A percentile compares a stretch with the other conserved stretches of the same genome.
phyloP scores from a whole-genome alignment of 2,888 invertebrate species.

The Galerucella nymphaeae region DNA sequence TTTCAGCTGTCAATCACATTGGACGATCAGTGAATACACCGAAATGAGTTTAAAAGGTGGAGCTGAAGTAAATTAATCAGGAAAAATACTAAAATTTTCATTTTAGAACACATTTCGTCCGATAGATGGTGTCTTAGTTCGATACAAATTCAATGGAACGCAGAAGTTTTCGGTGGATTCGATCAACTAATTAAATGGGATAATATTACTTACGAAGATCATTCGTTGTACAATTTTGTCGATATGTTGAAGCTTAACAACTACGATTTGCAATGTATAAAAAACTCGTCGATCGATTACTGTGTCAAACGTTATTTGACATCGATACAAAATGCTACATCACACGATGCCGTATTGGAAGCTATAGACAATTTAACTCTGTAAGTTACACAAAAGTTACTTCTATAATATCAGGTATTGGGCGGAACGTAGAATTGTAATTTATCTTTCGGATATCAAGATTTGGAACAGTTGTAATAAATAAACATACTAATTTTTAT shows the following conservation, averaged over 20 bases:
- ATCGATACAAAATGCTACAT: slow-evolving; percentile 73
- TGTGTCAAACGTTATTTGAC: slow-evolving; percentile 68
- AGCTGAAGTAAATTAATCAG: slow-evolving; percentile 7
- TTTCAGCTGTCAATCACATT: slow-evolving; percentile 65
- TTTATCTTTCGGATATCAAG: too few relatives aligned
- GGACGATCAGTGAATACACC: slow-evolving; percentile 64
- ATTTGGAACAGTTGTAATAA: too few relatives aligned
- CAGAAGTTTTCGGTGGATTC: slow-evolving; percentile 62
- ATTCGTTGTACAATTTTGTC: slow-evolving; percentile 52
- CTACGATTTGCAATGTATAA: slow-evolving; percentile 67
- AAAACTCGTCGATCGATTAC: slow-evolving; percentile 68
- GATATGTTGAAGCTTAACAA: slow-evolving; percentile 58
- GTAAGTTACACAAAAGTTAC: slow-evolving; percentile 61
- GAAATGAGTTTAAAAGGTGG: slow-evolving; percentile 56
- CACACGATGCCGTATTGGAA: slow-evolving; percentile 70
- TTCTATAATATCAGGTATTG: slow-evolving; percentile 12
- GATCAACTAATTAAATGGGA: slow-evolving; percentile 58
- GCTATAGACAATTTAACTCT: slow-evolving; percentile 69
- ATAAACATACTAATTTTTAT: too few relatives aligned
- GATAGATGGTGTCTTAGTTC: slow-evolving; percentile 61
- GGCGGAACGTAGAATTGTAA: neutral
- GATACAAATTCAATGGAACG: slow-evolving; percentile 65
- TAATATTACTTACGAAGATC: slow-evolving; percentile 48
- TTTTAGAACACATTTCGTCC: slow-evolving; percentile 44
- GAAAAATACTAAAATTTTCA: neutral